Conservation (phyloP, 2,888 invertebrate species). For the Tolmerus cingulatus region DNA sequence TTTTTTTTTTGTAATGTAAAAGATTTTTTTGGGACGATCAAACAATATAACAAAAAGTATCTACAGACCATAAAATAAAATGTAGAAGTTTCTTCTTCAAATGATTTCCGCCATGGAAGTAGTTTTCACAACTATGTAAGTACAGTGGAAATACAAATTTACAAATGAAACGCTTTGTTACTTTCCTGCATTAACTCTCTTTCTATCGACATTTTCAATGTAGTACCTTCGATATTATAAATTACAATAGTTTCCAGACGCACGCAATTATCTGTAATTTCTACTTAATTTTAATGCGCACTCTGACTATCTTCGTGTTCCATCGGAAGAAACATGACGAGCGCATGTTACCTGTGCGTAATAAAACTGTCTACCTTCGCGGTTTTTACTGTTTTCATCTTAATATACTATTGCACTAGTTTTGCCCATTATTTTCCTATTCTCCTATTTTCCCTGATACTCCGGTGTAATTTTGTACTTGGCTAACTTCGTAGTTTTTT, state of each 20-base stretch:
- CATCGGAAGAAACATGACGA: not conserved
- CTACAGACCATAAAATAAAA: not conserved
- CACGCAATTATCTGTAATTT: not conserved
- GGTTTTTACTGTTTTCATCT: not conserved
- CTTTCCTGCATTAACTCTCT: not conserved
- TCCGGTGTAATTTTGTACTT: conserved; percentile 9
- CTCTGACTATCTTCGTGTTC: not conserved
- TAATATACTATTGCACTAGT: not conserved
- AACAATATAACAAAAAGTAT: not conserved
- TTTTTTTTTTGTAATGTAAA: not conserved
- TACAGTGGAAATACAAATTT: too few relatives aligned
- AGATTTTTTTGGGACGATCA: not conserved
- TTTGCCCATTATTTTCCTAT: not conserved
- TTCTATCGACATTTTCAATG: not conserved
- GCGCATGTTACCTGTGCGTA: not conserved
- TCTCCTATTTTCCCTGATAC: not conserved
- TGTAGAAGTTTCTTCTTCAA: not conserved
- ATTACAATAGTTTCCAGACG: not conserved
- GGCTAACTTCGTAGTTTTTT: conserved; percentile 5
- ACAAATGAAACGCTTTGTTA: not conserved
- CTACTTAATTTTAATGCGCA: not conserved
- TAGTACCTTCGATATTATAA: not conserved
- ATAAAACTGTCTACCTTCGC: not conserved
- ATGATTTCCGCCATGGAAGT: not conserved
- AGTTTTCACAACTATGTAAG: not conserved